Conservation (phyloP, 1,140 invertebrate genomes). For the Rhagoletis pomonella region DNA sequence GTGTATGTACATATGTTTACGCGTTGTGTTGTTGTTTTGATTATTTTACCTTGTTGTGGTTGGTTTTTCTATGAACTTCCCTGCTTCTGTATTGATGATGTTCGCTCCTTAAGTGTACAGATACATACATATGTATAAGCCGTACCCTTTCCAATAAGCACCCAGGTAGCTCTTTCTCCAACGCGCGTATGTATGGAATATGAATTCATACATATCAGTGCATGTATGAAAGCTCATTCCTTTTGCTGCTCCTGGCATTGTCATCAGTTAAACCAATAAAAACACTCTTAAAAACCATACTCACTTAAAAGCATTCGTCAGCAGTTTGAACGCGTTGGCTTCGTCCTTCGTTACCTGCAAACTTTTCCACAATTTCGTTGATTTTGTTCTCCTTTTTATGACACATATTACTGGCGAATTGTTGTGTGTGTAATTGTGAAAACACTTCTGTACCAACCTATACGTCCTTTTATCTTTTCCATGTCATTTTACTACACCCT, state of each 20-base stretch:
- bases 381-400: constrained; percentile 44
- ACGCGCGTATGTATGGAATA: neutral
- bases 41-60: no score
- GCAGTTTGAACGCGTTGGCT: constrained; percentile 62
- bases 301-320: constrained; percentile 68
- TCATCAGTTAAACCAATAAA: constrained; percentile 67
- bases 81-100: no score
- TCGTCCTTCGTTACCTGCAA: constrained; percentile 42
- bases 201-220: no score
- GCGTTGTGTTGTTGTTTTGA: no score
- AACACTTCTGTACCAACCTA: neutral
- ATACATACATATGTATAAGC: no score
- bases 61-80: neutral
- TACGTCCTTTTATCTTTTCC: neutral
- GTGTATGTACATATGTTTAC: no score
- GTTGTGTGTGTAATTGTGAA: no score
- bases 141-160: no score
- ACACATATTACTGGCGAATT: constrained; percentile 51
- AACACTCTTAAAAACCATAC: constrained; percentile 45
- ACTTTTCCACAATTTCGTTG: constrained; percentile 53
- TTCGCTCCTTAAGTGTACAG: no score
- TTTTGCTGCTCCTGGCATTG: neutral
- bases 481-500: constrained; percentile 69
- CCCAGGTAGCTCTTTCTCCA: neutral
- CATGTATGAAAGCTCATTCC: neutral